A percentile compares a stretch with the other conserved stretches of the same genome.
These are phyloP conservation scores for Rhorus exstirpatorius DNA, from an alignment of 2,888 invertebrate species.

Conservation along the genomic window DNA sequence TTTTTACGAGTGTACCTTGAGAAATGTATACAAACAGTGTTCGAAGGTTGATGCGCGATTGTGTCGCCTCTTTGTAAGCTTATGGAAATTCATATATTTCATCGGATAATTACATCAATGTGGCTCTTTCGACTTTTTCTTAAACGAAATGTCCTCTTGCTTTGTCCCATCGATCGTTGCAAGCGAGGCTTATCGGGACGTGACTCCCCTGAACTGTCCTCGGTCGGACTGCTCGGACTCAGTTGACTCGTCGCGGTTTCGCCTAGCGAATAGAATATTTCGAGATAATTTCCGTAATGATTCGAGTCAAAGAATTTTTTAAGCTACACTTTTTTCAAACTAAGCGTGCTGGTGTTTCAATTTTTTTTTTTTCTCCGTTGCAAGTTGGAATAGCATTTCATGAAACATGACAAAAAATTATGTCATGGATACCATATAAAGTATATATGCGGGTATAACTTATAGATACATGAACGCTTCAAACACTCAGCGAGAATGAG, in stretches of 20 bases:
- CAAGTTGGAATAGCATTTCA: neutral
- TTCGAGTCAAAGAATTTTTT: neutral
- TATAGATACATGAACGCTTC: slow-evolving; percentile 23
- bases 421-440: neutral
- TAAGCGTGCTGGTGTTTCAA: slow-evolving; percentile 7
- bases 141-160: slow-evolving; percentile 96
- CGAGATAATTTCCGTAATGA: slow-evolving; percentile 47
- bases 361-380: neutral
- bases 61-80: too few species aligned
- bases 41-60: too few species aligned
- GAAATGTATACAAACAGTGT: too few species aligned
- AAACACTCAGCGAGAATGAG: slow-evolving; percentile 34
- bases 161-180: slow-evolving; percentile 97
- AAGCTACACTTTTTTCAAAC: slow-evolving; percentile 15
- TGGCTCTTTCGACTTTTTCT: slow-evolving; percentile 92
- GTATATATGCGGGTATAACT: too few species aligned
- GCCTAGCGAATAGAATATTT: slow-evolving; percentile 86
- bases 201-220: slow-evolving; percentile 89
- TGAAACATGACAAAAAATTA: neutral
- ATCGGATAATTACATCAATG: slow-evolving; percentile 88
- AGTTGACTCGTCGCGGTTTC: slow-evolving; percentile 92
- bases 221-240: slow-evolving; percentile 91
- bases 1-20: too few species aligned
- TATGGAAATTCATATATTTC: too few species aligned
- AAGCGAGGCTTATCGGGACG: slow-evolving; percentile 90